These are phyloP conservation scores for Lepidurus couesii DNA, from an alignment of 1,140 invertebrate species.

Conservation along the genomic window DNA sequence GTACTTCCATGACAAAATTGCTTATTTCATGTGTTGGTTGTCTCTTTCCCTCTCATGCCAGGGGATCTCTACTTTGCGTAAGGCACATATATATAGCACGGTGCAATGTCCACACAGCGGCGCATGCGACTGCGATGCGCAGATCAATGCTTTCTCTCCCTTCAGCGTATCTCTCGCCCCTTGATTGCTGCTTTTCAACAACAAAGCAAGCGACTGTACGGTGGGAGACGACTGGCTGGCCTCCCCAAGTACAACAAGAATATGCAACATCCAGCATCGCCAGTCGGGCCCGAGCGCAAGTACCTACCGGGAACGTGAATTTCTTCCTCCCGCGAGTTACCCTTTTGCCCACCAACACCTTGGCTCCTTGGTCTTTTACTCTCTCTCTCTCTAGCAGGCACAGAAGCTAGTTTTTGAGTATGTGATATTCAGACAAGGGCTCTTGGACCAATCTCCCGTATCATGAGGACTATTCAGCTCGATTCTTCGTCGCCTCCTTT, in stretches of 20 bases:
- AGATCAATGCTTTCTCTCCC: conserved; percentile 21
- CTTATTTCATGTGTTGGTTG: neutral
- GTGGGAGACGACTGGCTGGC: neutral
- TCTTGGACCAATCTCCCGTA: neutral
- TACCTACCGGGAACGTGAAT: neutral
- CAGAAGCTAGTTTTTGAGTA: neutral
- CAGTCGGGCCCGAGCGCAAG: neutral
- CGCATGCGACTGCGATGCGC: conserved; percentile 17
- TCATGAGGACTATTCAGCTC: neutral
- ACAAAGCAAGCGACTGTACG: neutral
- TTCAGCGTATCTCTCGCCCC: neutral
- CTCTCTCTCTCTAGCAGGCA: neutral
- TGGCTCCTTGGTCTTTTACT: neutral
- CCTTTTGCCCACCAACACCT: neutral
- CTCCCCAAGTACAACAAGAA: neutral
- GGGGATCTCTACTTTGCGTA: neutral
- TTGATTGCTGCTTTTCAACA: conserved; percentile 22
- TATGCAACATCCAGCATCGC: neutral
- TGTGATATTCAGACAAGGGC: neutral
- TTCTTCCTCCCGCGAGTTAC: neutral
- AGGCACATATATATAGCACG: conserved; percentile 1
- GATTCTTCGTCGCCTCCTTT: neutral
- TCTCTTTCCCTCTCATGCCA: neutral
- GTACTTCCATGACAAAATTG: neutral
- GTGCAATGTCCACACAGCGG: neutral